phyloP scores from a whole-genome alignment of 1,140 invertebrate genomes.

The Microvelia longipes region DNA sequence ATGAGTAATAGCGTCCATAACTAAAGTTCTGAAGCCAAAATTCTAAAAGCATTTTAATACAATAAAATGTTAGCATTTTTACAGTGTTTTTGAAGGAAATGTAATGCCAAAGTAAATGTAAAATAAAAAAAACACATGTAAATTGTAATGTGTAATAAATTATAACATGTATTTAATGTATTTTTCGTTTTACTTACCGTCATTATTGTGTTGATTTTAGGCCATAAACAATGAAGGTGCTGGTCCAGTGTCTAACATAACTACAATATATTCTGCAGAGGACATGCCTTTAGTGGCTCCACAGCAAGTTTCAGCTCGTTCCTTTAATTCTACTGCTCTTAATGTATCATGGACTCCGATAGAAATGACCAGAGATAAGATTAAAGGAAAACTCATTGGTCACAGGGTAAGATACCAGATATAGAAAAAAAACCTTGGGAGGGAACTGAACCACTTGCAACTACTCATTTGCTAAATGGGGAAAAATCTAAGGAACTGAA shows the following conservation, averaged over 20 bases:
- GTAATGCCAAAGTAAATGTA: too few species aligned
- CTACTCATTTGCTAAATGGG: neutral
- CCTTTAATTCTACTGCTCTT: slow-evolving; percentile 79
- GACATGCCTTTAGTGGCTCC: slow-evolving; percentile 87
- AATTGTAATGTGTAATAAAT: too few species aligned
- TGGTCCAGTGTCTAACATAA: slow-evolving; percentile 64
- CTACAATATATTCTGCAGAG: slow-evolving; percentile 77
- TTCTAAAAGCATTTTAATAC: too few species aligned
- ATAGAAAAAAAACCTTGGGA: neutral
- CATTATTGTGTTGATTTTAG: slow-evolving; percentile 36
- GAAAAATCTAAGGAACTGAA: too few species aligned
- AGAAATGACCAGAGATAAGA: slow-evolving; percentile 62
- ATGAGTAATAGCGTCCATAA: too few species aligned
- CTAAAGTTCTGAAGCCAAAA: too few species aligned
- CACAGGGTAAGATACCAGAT: slow-evolving; percentile 66
- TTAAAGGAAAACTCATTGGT: slow-evolving; percentile 79
- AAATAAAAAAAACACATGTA: too few species aligned
- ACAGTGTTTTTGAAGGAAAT: too few species aligned
- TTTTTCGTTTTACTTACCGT: too few species aligned
- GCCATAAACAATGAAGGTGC: slow-evolving; percentile 64
- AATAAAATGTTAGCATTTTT: too few species aligned
- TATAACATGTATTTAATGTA: too few species aligned
- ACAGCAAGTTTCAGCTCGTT: slow-evolving; percentile 53
- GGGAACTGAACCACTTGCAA: neutral
- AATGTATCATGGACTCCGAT: slow-evolving; percentile 86